Percentiles rank a stretch among this genome's conserved stretches.
Conservation (phyloP, 2,797 vertebrate genomes). For the Brachymystax lenok region DNA sequence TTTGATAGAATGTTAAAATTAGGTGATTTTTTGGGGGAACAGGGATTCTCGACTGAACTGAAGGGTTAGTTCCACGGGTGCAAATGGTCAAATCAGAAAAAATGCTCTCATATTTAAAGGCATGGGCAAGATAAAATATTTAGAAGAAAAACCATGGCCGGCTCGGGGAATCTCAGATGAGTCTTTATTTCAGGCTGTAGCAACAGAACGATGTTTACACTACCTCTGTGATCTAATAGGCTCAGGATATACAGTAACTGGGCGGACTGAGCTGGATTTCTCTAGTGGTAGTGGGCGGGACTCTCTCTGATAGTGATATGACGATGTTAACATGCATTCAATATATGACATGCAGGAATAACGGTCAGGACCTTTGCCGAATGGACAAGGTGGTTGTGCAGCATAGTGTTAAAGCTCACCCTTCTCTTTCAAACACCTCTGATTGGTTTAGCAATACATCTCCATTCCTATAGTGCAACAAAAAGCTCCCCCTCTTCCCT, state of each 20-base stretch:
- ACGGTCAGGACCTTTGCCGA: background rate
- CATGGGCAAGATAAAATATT: constrained; percentile 11
- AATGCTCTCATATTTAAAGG: background rate
- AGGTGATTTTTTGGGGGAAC: background rate
- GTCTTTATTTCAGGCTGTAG: background rate
- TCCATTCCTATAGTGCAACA: too few species aligned
- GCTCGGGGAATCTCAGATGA: background rate
- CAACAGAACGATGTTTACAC: background rate
- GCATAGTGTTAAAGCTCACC: background rate
- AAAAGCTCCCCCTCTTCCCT: too few species aligned
- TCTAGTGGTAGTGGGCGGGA: background rate
- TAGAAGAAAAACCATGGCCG: background rate
- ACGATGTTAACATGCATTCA: background rate
- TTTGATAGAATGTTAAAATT: too few species aligned
- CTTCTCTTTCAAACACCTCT: background rate
- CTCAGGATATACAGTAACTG: background rate
- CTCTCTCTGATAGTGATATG: background rate
- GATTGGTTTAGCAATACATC: background rate
- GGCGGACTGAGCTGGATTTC: background rate
- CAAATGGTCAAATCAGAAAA: background rate
- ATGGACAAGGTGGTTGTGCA: background rate
- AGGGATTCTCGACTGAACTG: background rate
- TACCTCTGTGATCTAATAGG: constrained; percentile 7
- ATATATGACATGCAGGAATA: background rate
- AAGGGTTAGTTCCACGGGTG: background rate